Percentiles rank a stretch among this genome's conserved stretches.
Evolutionary conservation across 2,797 vertebrate genomes (phyloP).

Genomic region (Hyperoplus immaculatus): DNA sequence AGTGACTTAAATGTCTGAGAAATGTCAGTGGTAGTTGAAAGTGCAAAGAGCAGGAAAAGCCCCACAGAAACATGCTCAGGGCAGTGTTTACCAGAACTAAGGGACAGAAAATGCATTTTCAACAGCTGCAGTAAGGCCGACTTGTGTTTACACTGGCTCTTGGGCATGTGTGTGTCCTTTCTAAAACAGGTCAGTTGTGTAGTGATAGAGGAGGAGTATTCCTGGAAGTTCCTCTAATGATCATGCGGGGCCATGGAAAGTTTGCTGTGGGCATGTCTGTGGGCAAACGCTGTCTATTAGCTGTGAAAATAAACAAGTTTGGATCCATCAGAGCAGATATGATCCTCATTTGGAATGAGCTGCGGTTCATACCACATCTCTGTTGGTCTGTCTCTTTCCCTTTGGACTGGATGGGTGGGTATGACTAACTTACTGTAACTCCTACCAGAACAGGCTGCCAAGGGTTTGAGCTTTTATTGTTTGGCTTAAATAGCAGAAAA

Average conservation of each 20-base stretch:
- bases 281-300: conserved; percentile 47
- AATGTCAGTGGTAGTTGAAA: conserved; percentile 13
- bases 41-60: neutral
- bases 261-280: conserved; percentile 20
- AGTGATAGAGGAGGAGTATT: conserved; percentile 27
- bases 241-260: conserved; percentile 19
- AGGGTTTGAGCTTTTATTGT: conserved; percentile 62
- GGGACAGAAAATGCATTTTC: neutral
- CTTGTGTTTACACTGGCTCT: conserved; percentile 4
- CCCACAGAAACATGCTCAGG: neutral
- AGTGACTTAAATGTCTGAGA: neutral
- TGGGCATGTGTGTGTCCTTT: neutral
- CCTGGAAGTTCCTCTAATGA: conserved; percentile 34
- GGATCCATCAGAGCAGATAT: conserved; percentile 46
- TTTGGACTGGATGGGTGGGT: conserved; percentile 32
- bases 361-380: conserved; percentile 52
- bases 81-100: neutral
- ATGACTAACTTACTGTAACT: conserved; percentile 60
- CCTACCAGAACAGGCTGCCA: conserved; percentile 42
- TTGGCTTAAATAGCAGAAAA: conserved; percentile 67
- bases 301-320: conserved; percentile 52
- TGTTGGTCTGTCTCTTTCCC: conserved; percentile 8
- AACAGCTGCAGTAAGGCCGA: neutral
- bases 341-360: conserved; percentile 38
- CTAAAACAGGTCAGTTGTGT: neutral